Conservation (phyloP, 1,140 invertebrate genomes). For the Ridgeia piscesae region DNA sequence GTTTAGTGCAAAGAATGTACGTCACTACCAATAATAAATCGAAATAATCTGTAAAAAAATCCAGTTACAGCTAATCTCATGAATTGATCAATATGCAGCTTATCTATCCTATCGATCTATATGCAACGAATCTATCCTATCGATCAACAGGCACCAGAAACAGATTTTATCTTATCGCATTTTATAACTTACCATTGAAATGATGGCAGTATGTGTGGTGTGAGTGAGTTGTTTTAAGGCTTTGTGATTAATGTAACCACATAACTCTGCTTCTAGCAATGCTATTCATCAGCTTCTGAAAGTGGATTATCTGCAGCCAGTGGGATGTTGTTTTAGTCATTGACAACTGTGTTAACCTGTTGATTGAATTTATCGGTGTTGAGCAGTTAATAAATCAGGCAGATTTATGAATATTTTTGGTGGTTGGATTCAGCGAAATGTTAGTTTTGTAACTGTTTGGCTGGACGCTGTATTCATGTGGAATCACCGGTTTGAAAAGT, state of each 20-base stretch:
- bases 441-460: background rate
- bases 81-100: background rate
- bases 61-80: background rate
- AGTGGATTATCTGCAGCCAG: background rate
- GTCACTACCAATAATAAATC: background rate
- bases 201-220: background rate
- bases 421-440: background rate
- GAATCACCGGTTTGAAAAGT: background rate
- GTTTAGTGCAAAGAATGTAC: background rate
- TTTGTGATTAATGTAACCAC: background rate
- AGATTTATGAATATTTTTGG: background rate
- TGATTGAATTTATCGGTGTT: background rate
- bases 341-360: background rate
- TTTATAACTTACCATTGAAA: background rate
- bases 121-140: background rate
- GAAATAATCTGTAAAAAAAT: background rate
- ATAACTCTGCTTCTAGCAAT: background rate
- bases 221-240: background rate
- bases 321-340: background rate
- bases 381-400: background rate
- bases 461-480: background rate
- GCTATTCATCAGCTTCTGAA: background rate
- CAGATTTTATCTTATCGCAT: background rate
- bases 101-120: background rate
- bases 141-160: background rate